Evolutionary conservation across 1,140 invertebrate species (phyloP).

Genomic region (Gryon sp.): DNA sequence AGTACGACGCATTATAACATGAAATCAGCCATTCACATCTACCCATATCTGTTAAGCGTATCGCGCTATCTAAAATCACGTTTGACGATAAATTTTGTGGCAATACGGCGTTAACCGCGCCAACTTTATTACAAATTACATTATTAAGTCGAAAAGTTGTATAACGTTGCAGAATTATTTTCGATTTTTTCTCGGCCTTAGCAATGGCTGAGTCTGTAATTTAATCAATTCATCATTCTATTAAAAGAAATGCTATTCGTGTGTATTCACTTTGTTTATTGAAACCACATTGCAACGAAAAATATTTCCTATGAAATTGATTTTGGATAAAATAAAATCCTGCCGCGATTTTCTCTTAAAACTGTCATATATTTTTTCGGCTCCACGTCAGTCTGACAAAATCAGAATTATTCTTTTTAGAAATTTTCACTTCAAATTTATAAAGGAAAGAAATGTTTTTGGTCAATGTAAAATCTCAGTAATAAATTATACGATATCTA

Average conservation of each 20-base stretch:
- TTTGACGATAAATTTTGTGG: conserved; percentile 15
- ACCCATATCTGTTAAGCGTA: conserved; percentile 8
- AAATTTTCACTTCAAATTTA: too few species aligned
- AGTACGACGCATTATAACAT: conserved; percentile 33
- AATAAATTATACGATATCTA: too few species aligned
- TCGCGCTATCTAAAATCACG: conserved; percentile 21
- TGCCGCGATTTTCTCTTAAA: background rate
- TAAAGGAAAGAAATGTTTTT: too few species aligned
- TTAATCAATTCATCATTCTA: conserved; percentile 29
- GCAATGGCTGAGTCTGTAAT: conserved; percentile 10
- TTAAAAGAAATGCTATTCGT: conserved; percentile 5
- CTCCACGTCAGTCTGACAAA: too few species aligned
- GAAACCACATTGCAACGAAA: conserved; percentile 28
- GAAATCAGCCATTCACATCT: conserved; percentile 48
- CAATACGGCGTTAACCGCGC: conserved; percentile 3
- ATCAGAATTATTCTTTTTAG: too few species aligned
- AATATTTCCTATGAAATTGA: conserved; percentile 16
- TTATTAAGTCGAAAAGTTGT: conserved; percentile 35
- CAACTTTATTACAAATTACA: conserved; percentile 3
- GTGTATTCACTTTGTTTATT: conserved; percentile 27
- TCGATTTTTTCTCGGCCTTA: conserved; percentile 15
- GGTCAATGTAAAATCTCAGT: too few species aligned
- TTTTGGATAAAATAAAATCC: conserved; percentile 17
- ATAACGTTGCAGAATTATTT: conserved; percentile 18
- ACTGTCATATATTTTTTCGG: background rate